Base-by-base conservation (phyloP, 2,797 vertebrate species). In the Buceros bicornis region DNA sequence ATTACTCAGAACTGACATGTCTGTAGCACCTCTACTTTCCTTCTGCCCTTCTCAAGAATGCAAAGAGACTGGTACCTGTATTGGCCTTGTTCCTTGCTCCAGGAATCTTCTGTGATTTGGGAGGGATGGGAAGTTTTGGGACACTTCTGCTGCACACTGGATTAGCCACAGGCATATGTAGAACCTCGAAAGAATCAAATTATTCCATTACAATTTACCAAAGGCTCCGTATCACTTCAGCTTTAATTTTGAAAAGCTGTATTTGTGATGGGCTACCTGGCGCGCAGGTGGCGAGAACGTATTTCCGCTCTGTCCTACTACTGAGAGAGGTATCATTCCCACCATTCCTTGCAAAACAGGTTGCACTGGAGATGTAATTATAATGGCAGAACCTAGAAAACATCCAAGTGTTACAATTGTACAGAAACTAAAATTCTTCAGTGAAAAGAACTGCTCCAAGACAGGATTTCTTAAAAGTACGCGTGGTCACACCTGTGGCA, bases 361-460 rank as follows among this genome's bases (percentile, higher is more conserved):
- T 33, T 99, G 99, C 65, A 99, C 98, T 0, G 99, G 98, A 82
- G 99, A 99, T 17, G 99, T 98, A 89, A 99, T 98, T 92, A 99
- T 98, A 90, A 99, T 98, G 29, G 99, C 96, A 92, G 99, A 98
- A 31, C 99, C 99, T 99, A 97, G 79, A 98, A 84, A 61, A 94
- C 2, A 97, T 10, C 24, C 6, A 82, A 87, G 69, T 65, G 60
- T 43, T 79, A 77, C 45, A 58, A 76, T 1, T 22, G 8, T 19
- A 89, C 22, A 43, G 82, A 77, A 90, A 84, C 15, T 29, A 45
- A 66, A 89, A 84, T 48, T 8, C 66, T 9, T 80, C 16, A 33
- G 13, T 26, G 29, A 50, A 80, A 79, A 74, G 3, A 60, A 81
- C 81, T 87, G 43, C 47, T 48, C 72, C 26, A 69, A 58, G 26